Conservation (phyloP, 2,888 invertebrate genomes). For the Cataglyphis albicans region DNA sequence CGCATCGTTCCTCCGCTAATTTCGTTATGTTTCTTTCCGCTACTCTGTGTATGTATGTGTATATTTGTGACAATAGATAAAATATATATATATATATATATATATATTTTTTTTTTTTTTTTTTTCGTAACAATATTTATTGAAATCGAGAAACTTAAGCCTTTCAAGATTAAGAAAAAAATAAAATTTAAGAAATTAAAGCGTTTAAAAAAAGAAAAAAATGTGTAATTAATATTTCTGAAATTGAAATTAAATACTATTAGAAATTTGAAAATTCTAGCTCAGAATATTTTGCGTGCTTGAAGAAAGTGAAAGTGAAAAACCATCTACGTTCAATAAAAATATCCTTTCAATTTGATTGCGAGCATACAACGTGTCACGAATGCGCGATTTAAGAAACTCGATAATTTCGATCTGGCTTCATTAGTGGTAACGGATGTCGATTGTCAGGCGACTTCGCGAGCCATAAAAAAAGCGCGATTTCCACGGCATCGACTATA, state of each 20-base stretch:
- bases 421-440: constrained; percentile 5
- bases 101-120: not conserved
- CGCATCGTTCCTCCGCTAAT: not conserved
- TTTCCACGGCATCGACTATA: not conserved
- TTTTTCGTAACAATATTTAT: constrained; percentile 1
- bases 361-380: constrained; percentile 27
- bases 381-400: constrained; percentile 5
- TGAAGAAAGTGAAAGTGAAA: not conserved
- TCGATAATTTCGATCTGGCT: constrained; percentile 16
- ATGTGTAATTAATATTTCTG: not conserved
- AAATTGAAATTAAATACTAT: not conserved
- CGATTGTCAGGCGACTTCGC: constrained; percentile 1
- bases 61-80: not conserved
- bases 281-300: not conserved
- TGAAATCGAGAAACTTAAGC: not conserved
- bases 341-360: not conserved
- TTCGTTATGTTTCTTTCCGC: constrained; percentile 1
- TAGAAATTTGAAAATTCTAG: not conserved
- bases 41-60: too few species aligned
- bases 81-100: not conserved
- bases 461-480: constrained; percentile 7
- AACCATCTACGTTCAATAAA: not conserved
- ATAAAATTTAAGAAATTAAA: not conserved
- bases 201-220: not conserved
- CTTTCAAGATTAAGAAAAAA: not conserved